phyloP scores from a whole-genome alignment of 2,113 vertebrate genomes.

The Acrocephalus kingi region DNA sequence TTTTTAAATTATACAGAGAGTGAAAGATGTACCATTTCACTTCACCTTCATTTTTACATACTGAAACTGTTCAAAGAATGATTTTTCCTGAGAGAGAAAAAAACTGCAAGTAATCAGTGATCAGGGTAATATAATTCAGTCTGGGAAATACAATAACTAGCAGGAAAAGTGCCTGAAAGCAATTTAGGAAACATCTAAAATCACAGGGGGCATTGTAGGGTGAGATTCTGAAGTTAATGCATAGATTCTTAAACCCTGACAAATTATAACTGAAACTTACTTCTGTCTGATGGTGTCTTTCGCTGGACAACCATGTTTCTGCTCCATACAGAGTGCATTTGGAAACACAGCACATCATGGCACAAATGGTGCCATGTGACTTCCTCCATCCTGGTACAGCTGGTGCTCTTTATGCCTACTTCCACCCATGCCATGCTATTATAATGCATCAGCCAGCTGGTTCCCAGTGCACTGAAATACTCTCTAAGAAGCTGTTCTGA shows the following conservation, averaged over 20 bases:
- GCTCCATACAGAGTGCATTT: background rate
- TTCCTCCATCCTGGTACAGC: background rate
- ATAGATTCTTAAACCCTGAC: background rate
- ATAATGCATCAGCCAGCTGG: background rate
- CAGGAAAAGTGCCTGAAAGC: background rate
- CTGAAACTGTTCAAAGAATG: background rate
- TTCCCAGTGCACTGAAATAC: background rate
- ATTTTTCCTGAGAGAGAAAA: background rate
- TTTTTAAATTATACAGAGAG: background rate
- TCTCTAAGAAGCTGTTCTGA: background rate
- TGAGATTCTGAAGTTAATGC: background rate
- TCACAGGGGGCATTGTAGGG: background rate
- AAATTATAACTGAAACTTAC: background rate
- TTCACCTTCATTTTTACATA: background rate
- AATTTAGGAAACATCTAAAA: slow-evolving; percentile 7
- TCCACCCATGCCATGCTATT: background rate
- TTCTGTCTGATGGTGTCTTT: background rate
- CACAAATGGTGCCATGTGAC: background rate
- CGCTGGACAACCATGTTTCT: background rate
- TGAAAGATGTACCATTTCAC: background rate
- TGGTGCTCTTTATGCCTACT: background rate
- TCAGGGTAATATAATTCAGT: background rate
- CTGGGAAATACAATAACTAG: background rate
- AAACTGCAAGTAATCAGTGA: background rate
- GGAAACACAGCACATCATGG: background rate